phyloP scores from a whole-genome alignment of 2,888 invertebrate species.

The Polyommatus iphigenia region DNA sequence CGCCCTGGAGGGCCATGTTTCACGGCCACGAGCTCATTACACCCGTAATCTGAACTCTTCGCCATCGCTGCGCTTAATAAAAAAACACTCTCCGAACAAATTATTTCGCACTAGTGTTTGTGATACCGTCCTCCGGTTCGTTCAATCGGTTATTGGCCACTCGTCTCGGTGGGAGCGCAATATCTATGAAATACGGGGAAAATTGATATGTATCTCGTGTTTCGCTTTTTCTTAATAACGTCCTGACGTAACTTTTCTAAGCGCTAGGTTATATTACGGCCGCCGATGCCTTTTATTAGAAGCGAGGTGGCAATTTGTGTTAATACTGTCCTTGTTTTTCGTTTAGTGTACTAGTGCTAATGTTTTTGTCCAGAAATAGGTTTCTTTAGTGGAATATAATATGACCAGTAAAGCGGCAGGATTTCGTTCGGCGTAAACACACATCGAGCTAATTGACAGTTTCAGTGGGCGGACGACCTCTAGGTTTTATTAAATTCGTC shows the following conservation, averaged over 20 bases:
- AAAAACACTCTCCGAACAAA: conserved; percentile 30
- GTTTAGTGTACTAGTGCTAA: neutral
- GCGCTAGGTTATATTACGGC: neutral
- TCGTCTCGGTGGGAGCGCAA: conserved; percentile 65
- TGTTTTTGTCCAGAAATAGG: neutral
- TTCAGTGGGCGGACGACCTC: conserved; percentile 48
- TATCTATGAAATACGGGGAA: conserved; percentile 58
- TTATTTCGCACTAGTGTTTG: conserved; percentile 30
- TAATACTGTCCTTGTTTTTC: neutral
- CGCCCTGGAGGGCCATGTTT: conserved; percentile 67
- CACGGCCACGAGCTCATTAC: conserved; percentile 66
- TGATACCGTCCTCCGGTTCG: conserved; percentile 44
- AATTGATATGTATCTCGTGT: conserved; percentile 44
- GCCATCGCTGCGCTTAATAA: conserved; percentile 43
- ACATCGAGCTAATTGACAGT: neutral
- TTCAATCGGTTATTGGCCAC: conserved; percentile 67
- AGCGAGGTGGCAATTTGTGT: neutral
- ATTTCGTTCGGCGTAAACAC: neutral
- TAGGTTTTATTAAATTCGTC: conserved; percentile 78
- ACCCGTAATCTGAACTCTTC: conserved; percentile 58
- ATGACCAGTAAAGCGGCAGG: neutral
- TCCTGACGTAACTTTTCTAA: neutral
- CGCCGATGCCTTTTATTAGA: neutral
- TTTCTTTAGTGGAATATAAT: neutral
- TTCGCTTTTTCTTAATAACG: conserved; percentile 16